Percentiles rank a stretch among this genome's conserved stretches.
These are phyloP conservation scores for Thaleichthys pacificus DNA, from an alignment of 2,797 vertebrate species.

Conservation along the genomic window DNA sequence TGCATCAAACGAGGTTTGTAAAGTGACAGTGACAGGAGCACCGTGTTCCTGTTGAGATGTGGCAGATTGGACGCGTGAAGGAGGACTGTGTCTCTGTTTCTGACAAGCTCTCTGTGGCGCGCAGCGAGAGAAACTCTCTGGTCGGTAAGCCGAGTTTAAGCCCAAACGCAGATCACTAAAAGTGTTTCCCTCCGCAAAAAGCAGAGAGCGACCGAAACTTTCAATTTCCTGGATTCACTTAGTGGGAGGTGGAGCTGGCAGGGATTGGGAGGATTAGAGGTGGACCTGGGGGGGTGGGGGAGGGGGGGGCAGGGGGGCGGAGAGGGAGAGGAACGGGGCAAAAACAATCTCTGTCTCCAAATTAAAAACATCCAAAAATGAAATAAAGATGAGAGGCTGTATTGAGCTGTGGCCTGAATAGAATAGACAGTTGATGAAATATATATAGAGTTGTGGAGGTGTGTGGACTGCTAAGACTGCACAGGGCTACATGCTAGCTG, in stretches of 20 bases:
- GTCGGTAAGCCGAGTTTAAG: too few species aligned
- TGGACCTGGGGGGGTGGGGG: neutral
- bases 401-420: conserved; percentile 70
- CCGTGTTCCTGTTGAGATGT: too few species aligned
- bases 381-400: conserved; percentile 79
- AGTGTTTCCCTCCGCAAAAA: too few species aligned
- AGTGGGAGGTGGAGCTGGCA: neutral
- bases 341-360: conserved; percentile 63
- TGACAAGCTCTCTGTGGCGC: too few species aligned
- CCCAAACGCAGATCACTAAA: too few species aligned
- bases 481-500: conserved; percentile 60
- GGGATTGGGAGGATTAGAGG: neutral
- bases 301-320: neutral
- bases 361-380: conserved; percentile 77
- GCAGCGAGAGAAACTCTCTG: too few species aligned
- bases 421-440: conserved; percentile 76
- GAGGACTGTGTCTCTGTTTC: too few species aligned
- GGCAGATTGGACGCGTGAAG: too few species aligned
- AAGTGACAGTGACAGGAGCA: too few species aligned
- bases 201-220: too few species aligned
- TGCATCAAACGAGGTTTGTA: too few species aligned
- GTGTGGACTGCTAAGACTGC: conserved; percentile 69
- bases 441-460: conserved; percentile 67
- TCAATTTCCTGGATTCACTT: neutral
- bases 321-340: conserved; percentile 8